Evolutionary conservation across 2,888 invertebrate species (phyloP), one percentile per base, ranked within the genome.

Genomic region (Hedychridium roseum): DNA sequence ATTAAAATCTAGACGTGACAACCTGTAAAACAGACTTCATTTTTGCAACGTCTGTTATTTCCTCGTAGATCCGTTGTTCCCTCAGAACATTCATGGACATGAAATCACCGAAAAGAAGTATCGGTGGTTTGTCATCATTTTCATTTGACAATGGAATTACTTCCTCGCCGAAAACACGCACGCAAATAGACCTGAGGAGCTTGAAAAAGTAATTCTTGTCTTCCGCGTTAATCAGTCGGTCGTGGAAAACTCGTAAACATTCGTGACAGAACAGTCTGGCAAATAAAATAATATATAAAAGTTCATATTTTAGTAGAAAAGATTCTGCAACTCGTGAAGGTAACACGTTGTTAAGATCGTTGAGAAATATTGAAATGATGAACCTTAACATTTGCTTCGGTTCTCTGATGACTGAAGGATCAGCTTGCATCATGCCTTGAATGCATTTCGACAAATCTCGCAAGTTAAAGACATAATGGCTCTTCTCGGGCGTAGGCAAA

Each of bases 401-500:
- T 30, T 85, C 83, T 36, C 90, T 85, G 77, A 90, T 84, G 35
- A 85, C 85, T 1, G 85, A 85, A 20, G 86, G 83, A 71, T 92
- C 90, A 0, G 91, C 91, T 74, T 94, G 94, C 40, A 94, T 79
- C 5, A 94, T 86, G n/a, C 94, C 94, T 80, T 94, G 94, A 66
- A 94, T 84, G 52, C 92, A 92, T 78, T 94, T 95, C 6, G 94
- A 94, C 28, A 95, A 82, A 81, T 95, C 94, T 34, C 96, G 83
- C 63, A 96, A 80, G 79, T 96, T 97, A 77, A 96, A 97, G 9
- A 95, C 88, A 71, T 97, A 96, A 79, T 96, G 95, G 0, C 92
- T 92, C 76, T 94, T 95, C 17, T 91, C 87, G 0, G 96, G 96
- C 0, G 95, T 96, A 0, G 96, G 96, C 18, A 96, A 79, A 59